These are phyloP conservation scores for Mimumesa dahlbomi DNA, from an alignment of 2,888 invertebrate species.

Conservation along the genomic window DNA sequence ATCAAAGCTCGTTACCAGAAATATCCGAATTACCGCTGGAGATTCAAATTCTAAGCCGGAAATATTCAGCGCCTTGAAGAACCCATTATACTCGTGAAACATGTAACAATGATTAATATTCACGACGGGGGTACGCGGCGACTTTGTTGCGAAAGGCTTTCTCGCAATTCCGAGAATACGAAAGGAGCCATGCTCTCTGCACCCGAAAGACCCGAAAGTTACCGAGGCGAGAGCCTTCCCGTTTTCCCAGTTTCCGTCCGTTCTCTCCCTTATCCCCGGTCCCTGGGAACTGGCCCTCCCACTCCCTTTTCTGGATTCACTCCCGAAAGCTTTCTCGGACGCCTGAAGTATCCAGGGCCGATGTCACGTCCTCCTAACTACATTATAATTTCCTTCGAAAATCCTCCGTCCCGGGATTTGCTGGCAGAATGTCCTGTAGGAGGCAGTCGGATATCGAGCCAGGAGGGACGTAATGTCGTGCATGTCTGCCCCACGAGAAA, in stretches of 20 bases:
- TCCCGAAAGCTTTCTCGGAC: background rate
- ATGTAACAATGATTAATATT: slow-evolving; percentile 48
- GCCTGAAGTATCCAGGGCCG: slow-evolving; percentile 24
- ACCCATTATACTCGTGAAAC: slow-evolving; percentile 27
- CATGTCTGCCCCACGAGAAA: slow-evolving; percentile 48
- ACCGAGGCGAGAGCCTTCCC: slow-evolving; percentile 29
- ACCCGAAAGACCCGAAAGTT: slow-evolving; percentile 28
- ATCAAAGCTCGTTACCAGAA: background rate
- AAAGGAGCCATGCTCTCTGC: slow-evolving; percentile 17
- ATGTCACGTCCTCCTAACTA: slow-evolving; percentile 54
- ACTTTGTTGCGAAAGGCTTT: slow-evolving; percentile 22
- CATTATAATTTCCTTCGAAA: slow-evolving; percentile 57
- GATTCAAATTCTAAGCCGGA: slow-evolving; percentile 10
- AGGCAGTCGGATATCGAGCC: slow-evolving; percentile 31
- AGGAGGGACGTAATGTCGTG: slow-evolving; percentile 33
- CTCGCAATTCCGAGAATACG: slow-evolving; percentile 26
- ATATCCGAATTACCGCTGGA: background rate
- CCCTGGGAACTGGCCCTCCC: slow-evolving; percentile 5
- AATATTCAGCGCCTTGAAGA: slow-evolving; percentile 22
- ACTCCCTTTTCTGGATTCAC: background rate
- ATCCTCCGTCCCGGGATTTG: slow-evolving; percentile 27
- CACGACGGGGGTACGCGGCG: slow-evolving; percentile 20
- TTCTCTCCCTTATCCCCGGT: background rate
- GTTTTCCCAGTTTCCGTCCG: slow-evolving; percentile 1
- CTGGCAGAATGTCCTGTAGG: slow-evolving; percentile 28